A percentile compares a stretch with the other conserved stretches of the same genome.
Conservation (phyloP, 2,113 vertebrate genomes). For the Geococcyx californianus region DNA sequence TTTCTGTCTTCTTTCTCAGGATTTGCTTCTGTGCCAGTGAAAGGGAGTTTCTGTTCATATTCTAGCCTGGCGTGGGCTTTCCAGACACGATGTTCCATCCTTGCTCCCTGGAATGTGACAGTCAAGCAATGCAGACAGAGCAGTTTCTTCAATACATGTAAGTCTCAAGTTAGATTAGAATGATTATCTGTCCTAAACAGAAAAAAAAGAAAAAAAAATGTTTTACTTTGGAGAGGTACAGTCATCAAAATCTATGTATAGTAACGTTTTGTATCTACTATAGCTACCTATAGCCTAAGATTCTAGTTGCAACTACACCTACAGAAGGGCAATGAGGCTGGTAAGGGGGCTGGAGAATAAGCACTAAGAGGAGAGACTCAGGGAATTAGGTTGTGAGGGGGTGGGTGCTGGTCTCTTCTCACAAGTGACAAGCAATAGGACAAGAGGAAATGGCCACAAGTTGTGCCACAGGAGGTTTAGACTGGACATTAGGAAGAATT, state of each 20-base stretch:
- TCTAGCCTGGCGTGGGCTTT: slow-evolving; percentile 20
- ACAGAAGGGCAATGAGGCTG: too few species aligned
- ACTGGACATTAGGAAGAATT: too few species aligned
- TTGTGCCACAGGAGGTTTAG: too few species aligned
- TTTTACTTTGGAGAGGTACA: neutral
- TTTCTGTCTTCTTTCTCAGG: slow-evolving; percentile 39
- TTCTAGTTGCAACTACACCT: neutral
- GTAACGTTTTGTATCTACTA: neutral
- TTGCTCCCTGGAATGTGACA: neutral
- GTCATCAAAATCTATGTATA: neutral
- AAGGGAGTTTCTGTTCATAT: neutral
- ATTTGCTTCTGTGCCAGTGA: neutral
- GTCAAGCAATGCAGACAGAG: slow-evolving; percentile 50
- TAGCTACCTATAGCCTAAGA: neutral
- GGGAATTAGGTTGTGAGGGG: too few species aligned
- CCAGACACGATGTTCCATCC: slow-evolving; percentile 42
- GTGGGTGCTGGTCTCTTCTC: too few species aligned
- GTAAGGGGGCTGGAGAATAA: too few species aligned
- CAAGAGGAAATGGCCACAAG: too few species aligned
- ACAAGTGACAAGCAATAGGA: too few species aligned
- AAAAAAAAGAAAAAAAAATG: neutral
- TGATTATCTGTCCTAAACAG: neutral
- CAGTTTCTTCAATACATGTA: slow-evolving; percentile 74
- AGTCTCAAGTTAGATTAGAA: neutral
- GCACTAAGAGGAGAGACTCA: too few species aligned